Percentiles rank a stretch among this genome's conserved stretches.
phyloP scores from a whole-genome alignment of 2,888 invertebrate species.

The Drosophila hamatofila region DNA sequence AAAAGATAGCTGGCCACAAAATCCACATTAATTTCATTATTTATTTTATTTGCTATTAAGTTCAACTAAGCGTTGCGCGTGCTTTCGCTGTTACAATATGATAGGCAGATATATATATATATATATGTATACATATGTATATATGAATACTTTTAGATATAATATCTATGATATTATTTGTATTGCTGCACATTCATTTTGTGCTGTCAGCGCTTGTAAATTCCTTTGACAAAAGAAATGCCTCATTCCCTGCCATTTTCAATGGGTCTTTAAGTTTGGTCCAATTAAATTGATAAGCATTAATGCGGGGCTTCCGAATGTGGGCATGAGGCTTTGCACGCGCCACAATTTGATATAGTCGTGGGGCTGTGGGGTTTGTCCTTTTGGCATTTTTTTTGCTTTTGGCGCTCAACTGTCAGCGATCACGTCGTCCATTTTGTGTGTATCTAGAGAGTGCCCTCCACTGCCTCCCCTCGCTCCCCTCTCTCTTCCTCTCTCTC shows the following conservation, averaged over 20 bases:
- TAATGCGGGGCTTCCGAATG: constrained; percentile 36
- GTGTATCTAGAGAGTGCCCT: neutral
- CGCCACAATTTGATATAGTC: constrained; percentile 24
- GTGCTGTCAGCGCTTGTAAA: constrained; percentile 45
- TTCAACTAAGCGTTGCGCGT: neutral
- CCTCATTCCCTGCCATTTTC: constrained; percentile 3
- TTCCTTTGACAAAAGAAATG: constrained; percentile 26
- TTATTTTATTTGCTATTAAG: constrained; percentile 4
- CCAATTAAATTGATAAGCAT: constrained; percentile 59
- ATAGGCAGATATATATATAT: neutral
- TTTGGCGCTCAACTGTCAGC: constrained; percentile 19
- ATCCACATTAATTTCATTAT: constrained; percentile 4
- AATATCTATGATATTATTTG: constrained; percentile 22
- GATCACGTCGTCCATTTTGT: constrained; percentile 51
- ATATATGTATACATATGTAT: neutral
- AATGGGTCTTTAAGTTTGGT: constrained; percentile 24
- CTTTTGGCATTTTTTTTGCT: constrained; percentile 11
- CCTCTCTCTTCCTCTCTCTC: neutral
- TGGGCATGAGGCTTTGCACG: constrained; percentile 34
- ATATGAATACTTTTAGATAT: neutral
- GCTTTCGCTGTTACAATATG: neutral
- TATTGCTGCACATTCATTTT: constrained; percentile 45
- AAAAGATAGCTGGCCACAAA: constrained; percentile 2
- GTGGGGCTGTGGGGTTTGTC: constrained; percentile 6
- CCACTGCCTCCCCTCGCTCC: neutral